A percentile compares a stretch with the other conserved stretches of the same genome.
Conservation (phyloP, 2,888 invertebrate species). For the Neocrepidodera transversa region DNA sequence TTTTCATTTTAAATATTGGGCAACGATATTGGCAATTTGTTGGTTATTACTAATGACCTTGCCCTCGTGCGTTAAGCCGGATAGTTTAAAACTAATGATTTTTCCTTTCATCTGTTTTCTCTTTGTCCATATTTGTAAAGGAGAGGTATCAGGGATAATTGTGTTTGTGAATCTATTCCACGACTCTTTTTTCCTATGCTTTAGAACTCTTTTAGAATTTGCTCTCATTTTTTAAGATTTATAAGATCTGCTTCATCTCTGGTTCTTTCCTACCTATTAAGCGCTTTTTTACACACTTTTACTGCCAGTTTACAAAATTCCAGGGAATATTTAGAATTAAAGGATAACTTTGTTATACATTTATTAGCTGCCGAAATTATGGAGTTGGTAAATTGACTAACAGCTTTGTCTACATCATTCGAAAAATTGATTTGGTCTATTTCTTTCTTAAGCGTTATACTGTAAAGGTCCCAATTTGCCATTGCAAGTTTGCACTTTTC, state of each 20-base stretch:
- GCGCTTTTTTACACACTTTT: conserved; percentile 4
- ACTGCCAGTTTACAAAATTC: background rate
- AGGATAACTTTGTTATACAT: background rate
- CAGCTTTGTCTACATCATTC: background rate
- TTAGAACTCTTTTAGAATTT: background rate
- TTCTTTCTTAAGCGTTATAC: background rate
- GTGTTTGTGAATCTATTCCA: background rate
- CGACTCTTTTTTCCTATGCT: background rate
- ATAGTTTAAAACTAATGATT: background rate
- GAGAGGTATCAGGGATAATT: background rate
- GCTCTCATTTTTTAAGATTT: background rate
- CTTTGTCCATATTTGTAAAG: background rate
- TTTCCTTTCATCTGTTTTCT: background rate
- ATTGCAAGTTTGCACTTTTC: conserved; percentile 7
- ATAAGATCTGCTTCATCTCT: background rate
- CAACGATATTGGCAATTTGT: background rate
- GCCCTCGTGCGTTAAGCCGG: background rate
- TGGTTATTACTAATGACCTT: background rate
- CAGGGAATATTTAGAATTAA: background rate
- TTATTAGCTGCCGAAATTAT: background rate
- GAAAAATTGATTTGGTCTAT: background rate
- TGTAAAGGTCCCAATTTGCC: conserved; percentile 3
- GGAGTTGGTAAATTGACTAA: background rate
- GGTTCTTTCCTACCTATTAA: conserved; percentile 2
- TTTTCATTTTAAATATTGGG: background rate